A percentile compares a stretch with the other conserved stretches of the same genome.
These are phyloP conservation scores for Nysson spinosus DNA, from an alignment of 2,888 invertebrate species.

Conservation along the genomic window DNA sequence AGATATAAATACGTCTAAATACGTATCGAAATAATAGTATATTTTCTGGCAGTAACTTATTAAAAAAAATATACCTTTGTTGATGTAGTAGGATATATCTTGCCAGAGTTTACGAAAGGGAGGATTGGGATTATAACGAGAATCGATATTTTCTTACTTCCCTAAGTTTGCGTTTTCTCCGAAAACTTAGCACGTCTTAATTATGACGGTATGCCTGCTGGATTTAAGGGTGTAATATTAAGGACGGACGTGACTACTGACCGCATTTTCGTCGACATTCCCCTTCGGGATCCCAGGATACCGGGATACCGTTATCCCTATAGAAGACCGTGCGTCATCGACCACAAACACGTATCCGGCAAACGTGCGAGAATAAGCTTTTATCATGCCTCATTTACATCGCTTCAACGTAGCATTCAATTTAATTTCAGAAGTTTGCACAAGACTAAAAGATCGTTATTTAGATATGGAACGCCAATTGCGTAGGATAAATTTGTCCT, in stretches of 20 bases:
- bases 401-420: no score
- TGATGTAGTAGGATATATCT: neutral
- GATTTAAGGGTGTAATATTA: constrained; percentile 74
- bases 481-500: no score
- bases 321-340: constrained; percentile 76
- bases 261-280: constrained; percentile 71
- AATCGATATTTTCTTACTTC: constrained; percentile 36
- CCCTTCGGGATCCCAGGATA: constrained; percentile 72
- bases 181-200: constrained; percentile 54
- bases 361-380: constrained; percentile 48
- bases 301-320: constrained; percentile 76
- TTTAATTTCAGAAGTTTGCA: constrained; percentile 2
- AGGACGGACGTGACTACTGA: constrained; percentile 78
- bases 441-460: constrained; percentile 7
- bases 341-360: constrained; percentile 68
- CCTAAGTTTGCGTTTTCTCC: constrained; percentile 36
- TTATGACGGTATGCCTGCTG: constrained; percentile 52
- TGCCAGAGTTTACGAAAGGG: neutral
- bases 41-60: neutral
- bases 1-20: neutral
- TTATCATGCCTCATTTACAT: constrained; percentile 45
- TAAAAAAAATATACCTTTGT: neutral
- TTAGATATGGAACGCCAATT: neutral
- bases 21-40: neutral
- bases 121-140: constrained; percentile 31